A percentile compares a stretch with the other conserved stretches of the same genome.
Evolutionary conservation across 1,140 invertebrate species (phyloP).

Genomic region (Hydropsyche tenuis): DNA sequence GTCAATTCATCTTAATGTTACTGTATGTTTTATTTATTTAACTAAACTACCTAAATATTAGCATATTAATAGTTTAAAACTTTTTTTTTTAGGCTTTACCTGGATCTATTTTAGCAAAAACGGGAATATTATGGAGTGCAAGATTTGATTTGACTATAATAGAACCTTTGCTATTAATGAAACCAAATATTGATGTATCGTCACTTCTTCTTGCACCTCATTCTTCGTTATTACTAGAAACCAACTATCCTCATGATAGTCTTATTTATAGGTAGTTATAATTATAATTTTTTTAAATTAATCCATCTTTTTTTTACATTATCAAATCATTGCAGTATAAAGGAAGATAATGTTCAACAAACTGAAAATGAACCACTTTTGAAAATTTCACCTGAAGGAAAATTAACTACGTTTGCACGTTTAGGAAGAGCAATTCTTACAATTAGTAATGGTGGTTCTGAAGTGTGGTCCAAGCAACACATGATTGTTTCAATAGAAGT

Average conservation of each 20-base stretch:
- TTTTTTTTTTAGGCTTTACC: conserved; percentile 31
- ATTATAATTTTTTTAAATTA: background rate
- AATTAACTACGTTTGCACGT: conserved; percentile 37
- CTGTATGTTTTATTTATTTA: conserved; percentile 32
- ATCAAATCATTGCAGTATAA: conserved; percentile 22
- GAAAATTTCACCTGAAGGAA: conserved; percentile 34
- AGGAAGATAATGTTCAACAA: conserved; percentile 30
- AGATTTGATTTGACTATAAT: conserved; percentile 34
- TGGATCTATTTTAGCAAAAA: conserved; percentile 2
- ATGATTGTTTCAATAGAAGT: conserved; percentile 40
- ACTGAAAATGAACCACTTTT: conserved; percentile 27
- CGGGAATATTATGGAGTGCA: conserved; percentile 32
- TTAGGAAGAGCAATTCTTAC: conserved; percentile 35
- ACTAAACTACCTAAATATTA: background rate
- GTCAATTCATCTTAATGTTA: conserved; percentile 42
- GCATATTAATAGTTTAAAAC: background rate
- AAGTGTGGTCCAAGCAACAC: conserved; percentile 15
- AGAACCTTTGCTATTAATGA: conserved; percentile 33
- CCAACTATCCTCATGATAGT: conserved; percentile 33
- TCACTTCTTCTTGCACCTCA: conserved; percentile 39
- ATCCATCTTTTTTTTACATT: background rate
- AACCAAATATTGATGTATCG: conserved; percentile 8
- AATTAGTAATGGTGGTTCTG: conserved; percentile 30
- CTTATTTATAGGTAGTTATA: conserved; percentile 40
- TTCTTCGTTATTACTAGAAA: conserved; percentile 33